phyloP scores from a whole-genome alignment of 2,888 invertebrate species.

The Coecobrya sp. region DNA sequence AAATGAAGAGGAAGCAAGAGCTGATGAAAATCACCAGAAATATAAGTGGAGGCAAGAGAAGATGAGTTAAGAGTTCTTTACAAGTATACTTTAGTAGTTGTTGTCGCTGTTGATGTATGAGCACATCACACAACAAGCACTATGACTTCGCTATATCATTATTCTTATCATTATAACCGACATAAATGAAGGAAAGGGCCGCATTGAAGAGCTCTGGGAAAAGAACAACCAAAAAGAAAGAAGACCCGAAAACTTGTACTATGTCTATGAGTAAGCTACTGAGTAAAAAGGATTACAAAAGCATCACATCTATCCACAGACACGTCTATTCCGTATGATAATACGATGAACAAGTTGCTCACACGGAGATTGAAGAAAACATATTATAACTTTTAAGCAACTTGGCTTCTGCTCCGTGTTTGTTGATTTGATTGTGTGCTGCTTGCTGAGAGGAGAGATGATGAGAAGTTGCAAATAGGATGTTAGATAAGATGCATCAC shows the following conservation, averaged over 20 bases:
- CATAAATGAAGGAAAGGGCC: not conserved
- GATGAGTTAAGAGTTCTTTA: conserved; percentile 3
- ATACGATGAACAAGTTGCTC: conserved; percentile 22
- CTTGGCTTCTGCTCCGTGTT: not conserved
- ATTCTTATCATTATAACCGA: not conserved
- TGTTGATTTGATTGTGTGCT: not conserved
- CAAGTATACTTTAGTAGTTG: not conserved
- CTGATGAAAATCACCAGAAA: not conserved
- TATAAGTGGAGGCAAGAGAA: not conserved
- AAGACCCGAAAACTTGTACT: too few species aligned
- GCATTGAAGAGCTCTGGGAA: not conserved
- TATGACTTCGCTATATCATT: not conserved
- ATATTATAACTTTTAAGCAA: conserved; percentile 44
- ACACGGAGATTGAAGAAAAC: conserved; percentile 4
- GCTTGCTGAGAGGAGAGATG: not conserved
- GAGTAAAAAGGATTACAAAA: not conserved
- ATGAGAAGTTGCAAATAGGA: conserved; percentile 31
- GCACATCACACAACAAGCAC: not conserved
- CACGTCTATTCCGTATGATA: not conserved
- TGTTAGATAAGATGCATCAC: conserved; percentile 5
- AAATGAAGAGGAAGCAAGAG: not conserved
- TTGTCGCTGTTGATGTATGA: not conserved
- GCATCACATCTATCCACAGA: not conserved
- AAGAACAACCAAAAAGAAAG: not conserved
- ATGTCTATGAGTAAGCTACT: not conserved